Evolutionary conservation across 2,888 invertebrate genomes (phyloP).

Genomic region (Netelia virgata): DNA sequence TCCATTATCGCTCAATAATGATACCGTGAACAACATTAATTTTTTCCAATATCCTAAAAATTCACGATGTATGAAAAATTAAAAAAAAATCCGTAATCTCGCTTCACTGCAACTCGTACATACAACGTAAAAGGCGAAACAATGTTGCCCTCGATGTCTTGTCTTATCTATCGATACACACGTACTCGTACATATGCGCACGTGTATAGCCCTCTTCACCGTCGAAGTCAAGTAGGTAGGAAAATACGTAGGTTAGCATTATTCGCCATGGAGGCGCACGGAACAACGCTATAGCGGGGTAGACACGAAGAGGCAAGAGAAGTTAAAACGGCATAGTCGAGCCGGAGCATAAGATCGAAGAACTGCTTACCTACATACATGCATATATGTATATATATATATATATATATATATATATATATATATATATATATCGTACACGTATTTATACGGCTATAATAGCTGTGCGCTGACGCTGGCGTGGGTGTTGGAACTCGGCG

Average conservation of each 20-base stretch:
- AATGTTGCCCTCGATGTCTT: constrained; percentile 50
- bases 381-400: constrained; percentile 8
- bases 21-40: constrained; percentile 36
- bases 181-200: constrained; percentile 24
- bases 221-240: constrained; percentile 48
- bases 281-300: constrained; percentile 8
- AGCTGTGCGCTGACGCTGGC: constrained; percentile 65
- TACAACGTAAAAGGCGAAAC: constrained; percentile 37
- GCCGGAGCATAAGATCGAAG: constrained; percentile 58
- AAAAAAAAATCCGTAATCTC: neutral
- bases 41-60: too few species aligned
- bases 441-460: constrained; percentile 51
- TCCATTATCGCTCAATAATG: constrained; percentile 57
- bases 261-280: constrained; percentile 8
- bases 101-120: neutral
- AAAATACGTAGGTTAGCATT: constrained; percentile 39
- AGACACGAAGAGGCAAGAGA: constrained; percentile 14
- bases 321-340: constrained; percentile 63
- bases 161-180: constrained; percentile 53
- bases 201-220: constrained; percentile 6
- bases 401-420: constrained; percentile 2
- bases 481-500: constrained; percentile 69
- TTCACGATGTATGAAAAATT: too few species aligned
- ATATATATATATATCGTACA: constrained; percentile 3
- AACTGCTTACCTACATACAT: constrained; percentile 46